A percentile compares a stretch with the other conserved stretches of the same genome.
phyloP scores from a whole-genome alignment of 2,113 vertebrate genomes.

The Morone saxatilis region DNA sequence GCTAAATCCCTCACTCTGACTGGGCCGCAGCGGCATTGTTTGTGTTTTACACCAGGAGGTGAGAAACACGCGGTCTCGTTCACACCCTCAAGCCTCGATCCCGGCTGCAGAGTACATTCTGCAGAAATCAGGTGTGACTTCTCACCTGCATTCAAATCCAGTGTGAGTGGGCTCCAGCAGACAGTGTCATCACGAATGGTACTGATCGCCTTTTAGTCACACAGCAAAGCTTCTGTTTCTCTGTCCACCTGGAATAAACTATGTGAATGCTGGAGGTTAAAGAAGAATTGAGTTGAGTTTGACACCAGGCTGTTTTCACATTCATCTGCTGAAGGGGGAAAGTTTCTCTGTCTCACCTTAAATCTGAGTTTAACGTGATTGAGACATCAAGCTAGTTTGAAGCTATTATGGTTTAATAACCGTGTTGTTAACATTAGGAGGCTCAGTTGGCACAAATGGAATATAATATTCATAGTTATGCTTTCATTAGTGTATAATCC shows the following conservation, averaged over 20 bases:
- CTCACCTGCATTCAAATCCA: conserved; percentile 57
- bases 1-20: conserved; percentile 71
- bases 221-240: neutral
- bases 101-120: neutral
- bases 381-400: neutral
- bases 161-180: neutral
- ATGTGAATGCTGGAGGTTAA: neutral
- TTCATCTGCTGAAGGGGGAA: neutral
- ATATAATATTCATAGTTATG: no score
- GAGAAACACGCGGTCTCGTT: conserved; percentile 66
- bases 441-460: no score
- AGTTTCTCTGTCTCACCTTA: neutral
- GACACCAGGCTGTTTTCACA: neutral
- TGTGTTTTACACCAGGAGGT: conserved; percentile 68
- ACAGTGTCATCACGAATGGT: neutral
- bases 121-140: conserved; percentile 51
- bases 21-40: conserved; percentile 64
- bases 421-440: no score
- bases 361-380: neutral
- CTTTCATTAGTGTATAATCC: no score
- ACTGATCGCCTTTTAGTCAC: neutral
- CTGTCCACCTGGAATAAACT: neutral
- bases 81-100: conserved; percentile 1
- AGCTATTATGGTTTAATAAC: neutral
- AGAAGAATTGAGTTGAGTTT: neutral